Base-by-base conservation (phyloP, 2,888 invertebrate genomes). In the Acleris literana region DNA sequence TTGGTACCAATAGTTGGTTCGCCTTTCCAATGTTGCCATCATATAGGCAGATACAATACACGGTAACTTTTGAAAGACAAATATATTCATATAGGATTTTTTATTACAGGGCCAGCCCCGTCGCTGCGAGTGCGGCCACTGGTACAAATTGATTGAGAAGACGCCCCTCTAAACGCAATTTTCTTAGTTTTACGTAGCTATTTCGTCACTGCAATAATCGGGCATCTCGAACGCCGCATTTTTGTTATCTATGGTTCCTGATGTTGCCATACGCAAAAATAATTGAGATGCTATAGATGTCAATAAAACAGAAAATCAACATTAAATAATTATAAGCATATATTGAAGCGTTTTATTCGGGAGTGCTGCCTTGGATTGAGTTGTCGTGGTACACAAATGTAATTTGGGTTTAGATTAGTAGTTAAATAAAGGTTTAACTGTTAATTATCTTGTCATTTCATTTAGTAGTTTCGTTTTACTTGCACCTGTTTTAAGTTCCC, bases 51-150 rank as follows among this genome's bases (percentile, higher is more conserved):
- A 29, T 3, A 5, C 25, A 25, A 25, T 25, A 25, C 25, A 6
- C 3, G 6, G 29, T 7, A 2, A 7, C 0, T 6, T 29, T 29
- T 6, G 7, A 44, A 5, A 44, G 39, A 6, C 17, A 0, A 46
- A 17, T 64, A 48, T 3, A 43, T 9, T 55, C 20, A 61, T 16
- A 5, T 44, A 13, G 13, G 59, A 13, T 69, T 71, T 69, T 73
- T 70, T 58, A 9, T 86, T 84, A 33, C 94, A 96, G 93, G 99
- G 97, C 48, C 95, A 95, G 76, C 96, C 97, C 69, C 97, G 96
- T 83, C 95, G 99, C 77, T 99, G 99, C 84, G 97, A 97, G 84
- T 99, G 99, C 87, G 99, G 99, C 65, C 96, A 98, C 86, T 99
- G 98, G 98, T 99, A 98, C 94, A 97, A 98, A 93, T 94, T 99